phyloP scores from a whole-genome alignment of 2,113 vertebrate species.

The Triplophysa dalaica region DNA sequence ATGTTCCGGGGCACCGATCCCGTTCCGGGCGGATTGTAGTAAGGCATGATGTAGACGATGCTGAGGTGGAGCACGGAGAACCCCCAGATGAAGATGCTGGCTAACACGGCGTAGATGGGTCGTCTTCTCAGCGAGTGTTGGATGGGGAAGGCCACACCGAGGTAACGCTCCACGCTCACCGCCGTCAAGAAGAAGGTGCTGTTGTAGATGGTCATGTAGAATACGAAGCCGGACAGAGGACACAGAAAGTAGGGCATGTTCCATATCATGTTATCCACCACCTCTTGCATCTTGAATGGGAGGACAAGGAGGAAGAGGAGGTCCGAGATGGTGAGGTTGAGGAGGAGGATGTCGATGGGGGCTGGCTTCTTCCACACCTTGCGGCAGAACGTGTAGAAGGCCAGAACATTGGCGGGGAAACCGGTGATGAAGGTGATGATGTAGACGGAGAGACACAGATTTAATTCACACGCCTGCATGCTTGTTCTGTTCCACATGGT shows the following conservation, averaged over 20 bases:
- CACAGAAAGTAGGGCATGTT: slow-evolving; percentile 73
- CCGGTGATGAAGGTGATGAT: slow-evolving; percentile 80
- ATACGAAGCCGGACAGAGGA: slow-evolving; percentile 78
- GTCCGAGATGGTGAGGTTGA: slow-evolving; percentile 86
- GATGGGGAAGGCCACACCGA: slow-evolving; percentile 85
- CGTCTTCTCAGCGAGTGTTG: slow-evolving; percentile 74
- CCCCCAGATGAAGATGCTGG: slow-evolving; percentile 79
- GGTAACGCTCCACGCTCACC: slow-evolving; percentile 85
- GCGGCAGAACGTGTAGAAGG: slow-evolving; percentile 77
- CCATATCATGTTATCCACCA: slow-evolving; percentile 70
- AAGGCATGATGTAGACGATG: slow-evolving; percentile 77
- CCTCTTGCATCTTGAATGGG: slow-evolving; percentile 85
- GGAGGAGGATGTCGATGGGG: slow-evolving; percentile 83
- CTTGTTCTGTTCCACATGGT: slow-evolving; percentile 8
- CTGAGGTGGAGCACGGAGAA: slow-evolving; percentile 76
- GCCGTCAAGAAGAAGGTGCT: slow-evolving; percentile 84
- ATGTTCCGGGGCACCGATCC: slow-evolving; percentile 21
- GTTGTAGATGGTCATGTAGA: slow-evolving; percentile 89
- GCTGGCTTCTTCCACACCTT: slow-evolving; percentile 76
- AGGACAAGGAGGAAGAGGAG: slow-evolving; percentile 84
- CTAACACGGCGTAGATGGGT: slow-evolving; percentile 67
- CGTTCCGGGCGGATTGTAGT: slow-evolving; percentile 41
- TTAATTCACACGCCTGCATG: slow-evolving; percentile 60
- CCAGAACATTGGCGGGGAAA: slow-evolving; percentile 81
- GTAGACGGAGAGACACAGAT: slow-evolving; percentile 78